Conservation (phyloP, 2,113 vertebrate species). For the Noctilio leporinus region DNA sequence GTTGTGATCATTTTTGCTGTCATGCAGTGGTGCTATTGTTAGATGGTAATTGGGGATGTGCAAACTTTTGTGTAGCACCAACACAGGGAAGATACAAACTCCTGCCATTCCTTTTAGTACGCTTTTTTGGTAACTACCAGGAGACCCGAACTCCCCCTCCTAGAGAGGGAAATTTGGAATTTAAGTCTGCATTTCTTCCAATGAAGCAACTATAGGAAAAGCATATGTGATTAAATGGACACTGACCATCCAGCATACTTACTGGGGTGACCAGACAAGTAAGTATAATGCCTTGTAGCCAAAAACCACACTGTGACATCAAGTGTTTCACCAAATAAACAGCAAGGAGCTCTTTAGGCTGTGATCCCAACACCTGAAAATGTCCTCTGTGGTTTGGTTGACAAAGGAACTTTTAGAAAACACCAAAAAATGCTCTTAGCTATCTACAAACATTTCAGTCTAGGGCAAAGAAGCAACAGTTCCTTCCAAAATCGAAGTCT, state of each 20-base stretch:
- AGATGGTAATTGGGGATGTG: neutral
- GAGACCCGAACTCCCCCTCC: neutral
- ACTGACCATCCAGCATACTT: neutral
- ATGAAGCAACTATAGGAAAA: neutral
- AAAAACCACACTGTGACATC: neutral
- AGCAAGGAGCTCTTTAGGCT: slow-evolving; percentile 3
- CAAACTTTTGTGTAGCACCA: neutral
- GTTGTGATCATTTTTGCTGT: neutral
- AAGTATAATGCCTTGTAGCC: neutral
- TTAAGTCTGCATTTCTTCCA: slow-evolving; percentile 1
- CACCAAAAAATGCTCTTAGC: neutral
- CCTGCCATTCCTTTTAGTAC: neutral
- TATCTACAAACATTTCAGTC: neutral
- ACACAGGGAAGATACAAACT: neutral
- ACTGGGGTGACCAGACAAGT: neutral
- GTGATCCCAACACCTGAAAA: slow-evolving; percentile 6
- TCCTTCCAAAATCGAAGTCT: slow-evolving; percentile 16
- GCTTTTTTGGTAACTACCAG: neutral
- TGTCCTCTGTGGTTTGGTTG: neutral
- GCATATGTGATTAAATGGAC: neutral
- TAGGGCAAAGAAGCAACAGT: neutral
- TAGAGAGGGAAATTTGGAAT: slow-evolving; percentile 4
- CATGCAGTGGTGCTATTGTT: neutral
- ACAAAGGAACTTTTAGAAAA: slow-evolving; percentile 29
- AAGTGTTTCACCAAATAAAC: slow-evolving; percentile 32